Evolutionary conservation across 1,140 invertebrate genomes (phyloP).

Genomic region (Araneus ventricosus): DNA sequence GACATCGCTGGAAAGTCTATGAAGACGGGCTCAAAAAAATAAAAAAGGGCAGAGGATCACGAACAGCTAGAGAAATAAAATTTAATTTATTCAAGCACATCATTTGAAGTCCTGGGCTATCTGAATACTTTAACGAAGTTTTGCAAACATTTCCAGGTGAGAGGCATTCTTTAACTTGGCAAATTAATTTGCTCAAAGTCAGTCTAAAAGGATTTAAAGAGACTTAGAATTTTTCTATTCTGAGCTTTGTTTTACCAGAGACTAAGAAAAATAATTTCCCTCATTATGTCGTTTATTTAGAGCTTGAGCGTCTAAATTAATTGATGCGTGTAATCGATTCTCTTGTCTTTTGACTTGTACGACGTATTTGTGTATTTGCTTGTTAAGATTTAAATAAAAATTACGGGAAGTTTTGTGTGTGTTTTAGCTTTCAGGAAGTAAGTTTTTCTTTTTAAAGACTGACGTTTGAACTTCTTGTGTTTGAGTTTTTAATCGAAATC

Average conservation of each 20-base stretch:
- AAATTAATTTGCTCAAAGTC: conserved; percentile 34
- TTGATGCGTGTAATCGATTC: background rate
- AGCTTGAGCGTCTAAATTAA: background rate
- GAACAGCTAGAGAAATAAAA: conserved; percentile 8
- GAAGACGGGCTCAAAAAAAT: background rate
- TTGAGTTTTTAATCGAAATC: background rate
- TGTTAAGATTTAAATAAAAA: background rate
- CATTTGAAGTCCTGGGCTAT: background rate
- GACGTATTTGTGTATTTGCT: background rate
- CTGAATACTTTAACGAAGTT: conserved; percentile 31
- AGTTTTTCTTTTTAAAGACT: background rate
- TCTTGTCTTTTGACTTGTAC: background rate
- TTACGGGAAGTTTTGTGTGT: background rate
- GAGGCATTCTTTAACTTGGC: conserved; percentile 1
- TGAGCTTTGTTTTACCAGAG: background rate
- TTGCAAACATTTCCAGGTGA: conserved; percentile 25
- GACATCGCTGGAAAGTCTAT: conserved; percentile 7
- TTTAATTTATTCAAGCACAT: conserved; percentile 34
- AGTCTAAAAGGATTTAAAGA: conserved; percentile 3
- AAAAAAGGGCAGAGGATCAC: background rate
- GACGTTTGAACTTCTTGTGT: background rate
- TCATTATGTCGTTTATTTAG: conserved; percentile 1
- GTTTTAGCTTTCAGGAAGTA: background rate
- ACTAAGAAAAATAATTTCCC: background rate
- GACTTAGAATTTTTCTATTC: conserved; percentile 4